These are phyloP conservation scores for Lithophane socia DNA, from an alignment of 2,888 invertebrate genomes.

Conservation along the genomic window DNA sequence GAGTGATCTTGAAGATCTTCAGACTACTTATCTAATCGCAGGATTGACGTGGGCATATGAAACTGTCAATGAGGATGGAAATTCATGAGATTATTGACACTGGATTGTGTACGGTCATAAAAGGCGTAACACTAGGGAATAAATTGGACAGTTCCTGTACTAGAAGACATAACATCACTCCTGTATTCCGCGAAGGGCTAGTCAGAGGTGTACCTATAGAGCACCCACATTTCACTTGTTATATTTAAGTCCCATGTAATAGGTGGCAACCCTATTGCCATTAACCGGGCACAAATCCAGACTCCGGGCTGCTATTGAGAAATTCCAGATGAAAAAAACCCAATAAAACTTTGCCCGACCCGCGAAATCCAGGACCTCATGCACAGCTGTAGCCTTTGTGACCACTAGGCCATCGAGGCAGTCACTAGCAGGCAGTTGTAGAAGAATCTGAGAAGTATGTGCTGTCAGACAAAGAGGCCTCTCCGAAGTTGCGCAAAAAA, in stretches of 20 bases:
- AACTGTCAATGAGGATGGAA: constrained; percentile 46
- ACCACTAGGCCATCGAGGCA: too few species aligned
- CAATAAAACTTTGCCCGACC: too few species aligned
- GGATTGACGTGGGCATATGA: constrained; percentile 44
- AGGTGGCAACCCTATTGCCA: too few species aligned
- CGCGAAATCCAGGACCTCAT: too few species aligned
- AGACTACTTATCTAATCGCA: constrained; percentile 55
- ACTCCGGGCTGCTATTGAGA: too few species aligned
- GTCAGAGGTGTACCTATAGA: too few species aligned
- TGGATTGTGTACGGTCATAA: constrained; percentile 6
- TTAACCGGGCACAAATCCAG: too few species aligned
- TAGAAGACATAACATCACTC: background rate
- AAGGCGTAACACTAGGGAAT: background rate
- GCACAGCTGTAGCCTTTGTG: too few species aligned
- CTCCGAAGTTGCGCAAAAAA: background rate
- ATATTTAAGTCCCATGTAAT: too few species aligned
- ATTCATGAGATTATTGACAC: constrained; percentile 61
- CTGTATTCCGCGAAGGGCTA: too few species aligned
- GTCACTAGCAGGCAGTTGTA: background rate
- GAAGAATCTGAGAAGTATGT: background rate
- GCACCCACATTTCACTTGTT: too few species aligned
- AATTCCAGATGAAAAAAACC: too few species aligned
- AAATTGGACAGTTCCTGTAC: background rate
- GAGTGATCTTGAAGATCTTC: constrained; percentile 48
- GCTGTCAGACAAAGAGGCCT: background rate